These are phyloP conservation scores for Caenorhabditis panamensis DNA, from an alignment of 2,888 invertebrate genomes.

Conservation along the genomic window DNA sequence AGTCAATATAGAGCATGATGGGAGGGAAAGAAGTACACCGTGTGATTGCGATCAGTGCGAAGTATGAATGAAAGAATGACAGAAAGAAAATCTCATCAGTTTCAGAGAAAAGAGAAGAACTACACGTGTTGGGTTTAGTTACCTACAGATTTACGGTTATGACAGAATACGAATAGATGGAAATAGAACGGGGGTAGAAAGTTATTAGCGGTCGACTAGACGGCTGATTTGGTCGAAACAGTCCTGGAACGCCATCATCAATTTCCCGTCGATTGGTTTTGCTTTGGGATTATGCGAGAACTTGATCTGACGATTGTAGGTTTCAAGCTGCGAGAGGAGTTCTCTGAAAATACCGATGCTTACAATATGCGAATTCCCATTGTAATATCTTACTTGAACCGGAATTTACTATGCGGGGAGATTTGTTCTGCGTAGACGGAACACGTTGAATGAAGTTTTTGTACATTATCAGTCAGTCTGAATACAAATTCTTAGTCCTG, in stretches of 20 bases:
- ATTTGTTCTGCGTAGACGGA: constrained; percentile 89
- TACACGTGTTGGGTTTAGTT: constrained; percentile 45
- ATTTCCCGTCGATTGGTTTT: constrained; percentile 69
- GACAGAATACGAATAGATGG: background rate
- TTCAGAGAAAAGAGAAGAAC: constrained; percentile 8
- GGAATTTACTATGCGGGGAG: constrained; percentile 91
- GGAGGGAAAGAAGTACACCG: constrained; percentile 41
- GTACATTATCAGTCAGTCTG: constrained; percentile 73
- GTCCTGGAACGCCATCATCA: constrained; percentile 68
- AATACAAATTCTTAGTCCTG: background rate
- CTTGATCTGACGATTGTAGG: constrained; percentile 78
- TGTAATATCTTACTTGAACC: constrained; percentile 86
- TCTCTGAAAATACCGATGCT: constrained; percentile 80
- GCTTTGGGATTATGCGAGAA: constrained; percentile 60
- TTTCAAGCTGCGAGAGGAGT: constrained; percentile 81
- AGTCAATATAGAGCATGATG: constrained; percentile 9
- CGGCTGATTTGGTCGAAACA: constrained; percentile 78
- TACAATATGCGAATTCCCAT: too few relatives aligned
- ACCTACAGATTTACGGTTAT: constrained; percentile 16
- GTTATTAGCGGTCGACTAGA: constrained; percentile 76
- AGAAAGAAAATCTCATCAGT: constrained; percentile 45
- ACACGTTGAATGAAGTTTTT: constrained; percentile 83
- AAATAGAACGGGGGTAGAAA: background rate
- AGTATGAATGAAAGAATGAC: constrained; percentile 8
- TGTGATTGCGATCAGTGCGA: constrained; percentile 45